A percentile compares a stretch with the other conserved stretches of the same genome.
phyloP scores from a whole-genome alignment of 2,888 invertebrate species.

The Physocephala rufipes region DNA sequence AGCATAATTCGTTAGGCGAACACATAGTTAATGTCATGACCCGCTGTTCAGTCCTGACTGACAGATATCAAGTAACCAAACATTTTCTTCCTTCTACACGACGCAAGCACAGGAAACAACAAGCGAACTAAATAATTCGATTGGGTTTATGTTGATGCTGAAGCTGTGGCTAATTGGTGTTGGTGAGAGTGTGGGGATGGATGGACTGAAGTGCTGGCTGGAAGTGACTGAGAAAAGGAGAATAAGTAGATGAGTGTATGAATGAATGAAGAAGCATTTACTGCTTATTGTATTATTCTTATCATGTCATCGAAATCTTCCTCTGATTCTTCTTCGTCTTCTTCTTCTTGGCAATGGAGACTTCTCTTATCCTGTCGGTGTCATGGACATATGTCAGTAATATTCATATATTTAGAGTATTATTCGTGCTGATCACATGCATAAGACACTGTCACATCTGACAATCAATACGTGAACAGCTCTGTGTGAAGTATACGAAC shows the following conservation, averaged over 20 bases:
- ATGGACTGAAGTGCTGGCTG: too few species aligned
- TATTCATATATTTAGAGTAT: neutral
- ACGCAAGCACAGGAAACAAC: neutral
- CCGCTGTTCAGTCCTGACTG: too few species aligned
- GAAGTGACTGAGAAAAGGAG: too few species aligned
- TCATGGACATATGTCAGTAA: neutral
- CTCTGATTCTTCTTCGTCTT: too few species aligned
- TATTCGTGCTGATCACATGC: neutral
- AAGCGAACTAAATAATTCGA: slow-evolving; percentile 33
- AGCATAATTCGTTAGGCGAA: neutral
- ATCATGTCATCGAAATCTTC: too few species aligned
- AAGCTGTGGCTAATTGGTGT: slow-evolving; percentile 8
- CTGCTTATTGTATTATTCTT: neutral
- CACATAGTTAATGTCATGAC: too few species aligned
- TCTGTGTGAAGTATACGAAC: slow-evolving; percentile 37
- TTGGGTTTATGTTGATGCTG: slow-evolving; percentile 15
- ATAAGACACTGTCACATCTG: too few species aligned
- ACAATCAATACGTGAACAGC: too few species aligned
- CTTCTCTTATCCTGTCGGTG: too few species aligned
- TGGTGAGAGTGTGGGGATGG: neutral
- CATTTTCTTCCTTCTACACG: neutral
- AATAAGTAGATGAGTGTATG: too few species aligned
- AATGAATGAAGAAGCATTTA: neutral
- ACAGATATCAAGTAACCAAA: slow-evolving; percentile 24
- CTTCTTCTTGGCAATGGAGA: too few species aligned